phyloP scores from a whole-genome alignment of 2,113 vertebrate genomes.

The Actinemys pallida region DNA sequence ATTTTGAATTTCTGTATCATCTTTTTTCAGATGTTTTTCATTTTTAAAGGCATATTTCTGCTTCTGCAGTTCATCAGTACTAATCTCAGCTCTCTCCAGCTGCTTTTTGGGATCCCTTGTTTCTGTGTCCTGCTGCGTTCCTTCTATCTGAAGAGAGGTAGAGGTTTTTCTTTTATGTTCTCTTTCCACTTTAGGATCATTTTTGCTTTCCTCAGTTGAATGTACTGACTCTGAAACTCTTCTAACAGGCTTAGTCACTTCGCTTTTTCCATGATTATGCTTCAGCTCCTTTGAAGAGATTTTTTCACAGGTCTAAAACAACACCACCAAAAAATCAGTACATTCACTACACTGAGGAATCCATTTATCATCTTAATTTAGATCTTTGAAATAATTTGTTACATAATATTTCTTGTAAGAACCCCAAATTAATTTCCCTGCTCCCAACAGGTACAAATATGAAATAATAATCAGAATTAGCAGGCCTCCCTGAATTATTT shows the following conservation, averaged over 20 bases:
- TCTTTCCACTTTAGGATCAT: conserved; percentile 78
- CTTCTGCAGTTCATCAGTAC: conserved; percentile 84
- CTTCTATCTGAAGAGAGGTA: conserved; percentile 77
- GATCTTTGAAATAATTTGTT: background rate
- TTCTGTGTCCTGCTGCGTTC: conserved; percentile 76
- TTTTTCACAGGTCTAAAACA: conserved; percentile 78
- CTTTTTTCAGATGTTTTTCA: conserved; percentile 87
- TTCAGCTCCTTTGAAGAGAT: conserved; percentile 82
- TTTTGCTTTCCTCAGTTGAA: conserved; percentile 83
- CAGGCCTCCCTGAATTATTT: background rate
- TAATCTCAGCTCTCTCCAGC: conserved; percentile 85
- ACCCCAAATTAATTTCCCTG: background rate
- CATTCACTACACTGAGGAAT: background rate
- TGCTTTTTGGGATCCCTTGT: conserved; percentile 82
- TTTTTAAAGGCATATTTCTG: conserved; percentile 84
- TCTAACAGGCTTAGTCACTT: conserved; percentile 79
- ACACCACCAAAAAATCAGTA: background rate
- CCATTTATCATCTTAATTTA: background rate
- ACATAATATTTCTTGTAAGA: background rate
- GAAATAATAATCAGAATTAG: background rate
- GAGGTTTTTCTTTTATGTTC: conserved; percentile 83
- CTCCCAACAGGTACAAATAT: background rate
- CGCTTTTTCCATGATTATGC: conserved; percentile 75
- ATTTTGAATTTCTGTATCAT: conserved; percentile 78
- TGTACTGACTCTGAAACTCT: conserved; percentile 83